These are phyloP conservation scores for Azorinus chamasolen DNA, from an alignment of 2,888 invertebrate species.

Conservation along the genomic window DNA sequence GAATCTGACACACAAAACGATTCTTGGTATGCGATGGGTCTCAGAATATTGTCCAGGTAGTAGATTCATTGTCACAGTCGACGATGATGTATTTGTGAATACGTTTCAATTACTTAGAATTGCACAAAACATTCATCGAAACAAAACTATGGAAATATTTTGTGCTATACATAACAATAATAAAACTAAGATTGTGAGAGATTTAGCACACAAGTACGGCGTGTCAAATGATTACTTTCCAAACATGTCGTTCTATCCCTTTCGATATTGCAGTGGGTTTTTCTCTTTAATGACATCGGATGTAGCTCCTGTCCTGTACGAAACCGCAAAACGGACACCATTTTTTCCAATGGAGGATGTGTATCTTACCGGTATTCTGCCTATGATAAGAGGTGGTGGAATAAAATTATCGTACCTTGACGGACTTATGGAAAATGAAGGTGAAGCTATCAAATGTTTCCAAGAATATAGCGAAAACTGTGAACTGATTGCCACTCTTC, in stretches of 20 bases:
- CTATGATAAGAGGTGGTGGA: no score
- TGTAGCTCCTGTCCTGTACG: constrained; percentile 77
- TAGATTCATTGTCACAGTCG: constrained; percentile 74
- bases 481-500: constrained; percentile 64
- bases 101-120: constrained; percentile 72
- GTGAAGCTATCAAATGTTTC: constrained; percentile 68
- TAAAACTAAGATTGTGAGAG: no score
- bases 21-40: constrained; percentile 76
- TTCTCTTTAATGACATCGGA: constrained; percentile 77
- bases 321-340: constrained; percentile 77
- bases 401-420: no score
- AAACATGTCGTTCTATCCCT: constrained; percentile 77
- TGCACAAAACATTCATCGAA: constrained; percentile 58
- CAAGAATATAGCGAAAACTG: constrained; percentile 59
- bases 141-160: no score
- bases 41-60: constrained; percentile 73
- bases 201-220: constrained; percentile 72
- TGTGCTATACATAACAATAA: neutral
- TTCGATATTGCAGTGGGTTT: constrained; percentile 83
- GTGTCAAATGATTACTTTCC: constrained; percentile 73
- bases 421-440: constrained; percentile 93
- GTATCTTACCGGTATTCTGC: constrained; percentile 83
- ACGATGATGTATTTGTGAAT: constrained; percentile 81
- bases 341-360: constrained; percentile 86
- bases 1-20: constrained; percentile 80